Evolutionary conservation across 2,797 vertebrate genomes (phyloP).

Genomic region (Amniataba percoides): DNA sequence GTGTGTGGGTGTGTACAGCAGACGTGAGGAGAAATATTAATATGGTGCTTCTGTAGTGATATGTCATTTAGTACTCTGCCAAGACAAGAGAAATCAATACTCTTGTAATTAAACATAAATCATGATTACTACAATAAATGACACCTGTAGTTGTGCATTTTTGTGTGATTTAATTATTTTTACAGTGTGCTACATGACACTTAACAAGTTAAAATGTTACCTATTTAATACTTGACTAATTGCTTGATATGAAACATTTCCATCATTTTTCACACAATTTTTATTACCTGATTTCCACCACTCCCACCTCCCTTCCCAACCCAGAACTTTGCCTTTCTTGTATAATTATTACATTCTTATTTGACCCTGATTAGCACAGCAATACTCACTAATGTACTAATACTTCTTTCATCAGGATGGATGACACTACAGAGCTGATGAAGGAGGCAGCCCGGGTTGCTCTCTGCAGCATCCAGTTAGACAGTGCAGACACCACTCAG

Average conservation of each 20-base stretch:
- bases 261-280: not conserved
- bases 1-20: not conserved
- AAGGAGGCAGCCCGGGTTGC: constrained; percentile 70
- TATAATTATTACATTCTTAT: not conserved
- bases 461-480: constrained; percentile 43
- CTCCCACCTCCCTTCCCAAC: too few species aligned
- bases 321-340: too few species aligned
- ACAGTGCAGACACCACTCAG: constrained; percentile 73
- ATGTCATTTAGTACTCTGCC: not conserved
- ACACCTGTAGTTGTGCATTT: not conserved
- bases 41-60: not conserved
- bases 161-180: not conserved
- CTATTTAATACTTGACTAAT: not conserved
- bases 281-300: too few species aligned
- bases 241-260: not conserved
- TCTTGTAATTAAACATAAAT: not conserved
- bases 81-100: not conserved
- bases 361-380: not conserved
- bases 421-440: constrained; percentile 81
- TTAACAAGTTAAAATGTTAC: not conserved
- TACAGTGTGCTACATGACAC: not conserved
- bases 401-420: constrained; percentile 63
- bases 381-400: not conserved
- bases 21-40: not conserved
- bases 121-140: not conserved